These are phyloP conservation scores for Teleogryllus oceanicus DNA, from an alignment of 2,888 invertebrate genomes.

Conservation along the genomic window DNA sequence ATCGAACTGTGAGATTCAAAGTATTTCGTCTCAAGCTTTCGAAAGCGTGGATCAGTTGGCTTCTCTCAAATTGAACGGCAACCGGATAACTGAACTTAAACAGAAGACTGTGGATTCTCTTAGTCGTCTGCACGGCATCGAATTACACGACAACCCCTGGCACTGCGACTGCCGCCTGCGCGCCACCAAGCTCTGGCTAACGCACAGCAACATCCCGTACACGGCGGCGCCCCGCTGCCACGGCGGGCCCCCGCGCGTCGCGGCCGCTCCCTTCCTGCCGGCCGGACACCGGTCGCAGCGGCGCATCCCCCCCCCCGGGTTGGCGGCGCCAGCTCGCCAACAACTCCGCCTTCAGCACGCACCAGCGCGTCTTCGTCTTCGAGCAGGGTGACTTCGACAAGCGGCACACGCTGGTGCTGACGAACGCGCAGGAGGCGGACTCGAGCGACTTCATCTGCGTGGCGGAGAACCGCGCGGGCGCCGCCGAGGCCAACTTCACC, in stretches of 20 bases:
- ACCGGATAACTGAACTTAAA: constrained; percentile 69
- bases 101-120: constrained; percentile 70
- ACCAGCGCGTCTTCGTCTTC: constrained; percentile 70
- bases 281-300: constrained; percentile 66
- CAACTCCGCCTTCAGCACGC: constrained; percentile 72
- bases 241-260: constrained; percentile 65
- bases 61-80: constrained; percentile 75
- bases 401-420: constrained; percentile 70
- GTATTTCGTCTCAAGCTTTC: constrained; percentile 73
- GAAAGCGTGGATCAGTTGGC: constrained; percentile 72
- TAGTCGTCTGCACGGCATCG: constrained; percentile 72
- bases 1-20: constrained; percentile 75
- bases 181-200: constrained; percentile 77
- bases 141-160: constrained; percentile 85
- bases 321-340: constrained; percentile 71
- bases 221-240: constrained; percentile 75
- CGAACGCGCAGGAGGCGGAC: constrained; percentile 79
- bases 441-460: constrained; percentile 84
- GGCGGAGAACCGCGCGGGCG: constrained; percentile 85
- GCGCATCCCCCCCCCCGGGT: too few species aligned
- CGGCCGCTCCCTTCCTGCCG: constrained; percentile 74
- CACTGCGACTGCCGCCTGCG: constrained; percentile 80
- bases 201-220: constrained; percentile 69
- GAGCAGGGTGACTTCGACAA: constrained; percentile 76
- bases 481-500: constrained; percentile 84